These are phyloP conservation scores for Rhyacophila evoluta DNA, from an alignment of 2,888 invertebrate species.

Conservation along the genomic window DNA sequence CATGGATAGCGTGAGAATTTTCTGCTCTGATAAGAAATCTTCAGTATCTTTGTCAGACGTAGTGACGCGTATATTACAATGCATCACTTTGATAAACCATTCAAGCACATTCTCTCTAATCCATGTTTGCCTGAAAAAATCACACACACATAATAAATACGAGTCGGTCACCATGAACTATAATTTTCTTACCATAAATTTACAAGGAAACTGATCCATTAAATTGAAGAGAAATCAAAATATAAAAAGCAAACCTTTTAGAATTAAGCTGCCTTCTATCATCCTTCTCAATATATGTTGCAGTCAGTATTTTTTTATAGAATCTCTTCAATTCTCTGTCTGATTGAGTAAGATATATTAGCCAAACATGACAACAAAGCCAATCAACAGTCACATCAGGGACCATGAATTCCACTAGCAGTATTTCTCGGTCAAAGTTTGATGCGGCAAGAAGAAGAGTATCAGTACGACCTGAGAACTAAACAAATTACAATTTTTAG, in stretches of 20 bases:
- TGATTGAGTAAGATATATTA: slow-evolving; percentile 62
- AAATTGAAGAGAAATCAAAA: too few relatives aligned
- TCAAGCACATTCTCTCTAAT: slow-evolving; percentile 64
- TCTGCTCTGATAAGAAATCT: neutral
- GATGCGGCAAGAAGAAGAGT: slow-evolving; percentile 38
- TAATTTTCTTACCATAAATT: too few relatives aligned
- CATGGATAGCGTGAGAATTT: slow-evolving; percentile 23
- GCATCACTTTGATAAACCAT: slow-evolving; percentile 61
- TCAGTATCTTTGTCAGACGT: slow-evolving; percentile 7
- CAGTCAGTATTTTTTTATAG: slow-evolving; percentile 44
- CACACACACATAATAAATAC: neutral
- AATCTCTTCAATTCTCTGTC: slow-evolving; percentile 32
- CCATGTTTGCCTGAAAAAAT: slow-evolving; percentile 54
- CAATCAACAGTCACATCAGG: slow-evolving; percentile 68
- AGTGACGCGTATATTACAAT: slow-evolving; percentile 47
- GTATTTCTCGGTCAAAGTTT: slow-evolving; percentile 45
- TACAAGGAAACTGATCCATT: too few relatives aligned
- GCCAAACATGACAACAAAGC: slow-evolving; percentile 68
- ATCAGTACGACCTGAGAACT: slow-evolving; percentile 51
- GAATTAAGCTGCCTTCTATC: slow-evolving; percentile 40
- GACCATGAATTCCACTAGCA: slow-evolving; percentile 62
- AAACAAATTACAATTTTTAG: too few relatives aligned
- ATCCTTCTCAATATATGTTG: slow-evolving; percentile 43
- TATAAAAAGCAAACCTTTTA: slow-evolving; percentile 42
- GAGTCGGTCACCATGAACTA: too few relatives aligned